A percentile compares a stretch with the other conserved stretches of the same genome.
Conservation (phyloP, 2,888 invertebrate genomes). For the Drosophila meridiana region DNA sequence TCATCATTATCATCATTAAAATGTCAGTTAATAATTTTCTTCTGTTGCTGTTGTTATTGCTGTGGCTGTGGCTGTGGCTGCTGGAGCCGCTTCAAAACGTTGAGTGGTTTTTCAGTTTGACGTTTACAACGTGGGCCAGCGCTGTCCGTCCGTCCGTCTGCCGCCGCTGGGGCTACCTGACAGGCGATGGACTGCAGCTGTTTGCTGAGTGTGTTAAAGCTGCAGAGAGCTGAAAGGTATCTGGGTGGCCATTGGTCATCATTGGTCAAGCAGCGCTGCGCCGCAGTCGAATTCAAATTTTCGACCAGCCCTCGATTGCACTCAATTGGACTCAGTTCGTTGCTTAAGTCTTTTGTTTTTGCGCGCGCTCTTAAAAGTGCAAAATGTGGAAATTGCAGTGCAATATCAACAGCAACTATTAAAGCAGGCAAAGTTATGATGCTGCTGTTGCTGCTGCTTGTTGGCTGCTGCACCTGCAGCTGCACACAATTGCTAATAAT, state of each 20-base stretch:
- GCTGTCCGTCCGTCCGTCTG: slow-evolving; percentile 21
- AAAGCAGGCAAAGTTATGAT: slow-evolving; percentile 66
- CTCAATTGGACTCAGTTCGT: slow-evolving; percentile 55
- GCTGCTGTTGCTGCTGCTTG: slow-evolving; percentile 28
- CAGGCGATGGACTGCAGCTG: slow-evolving; percentile 32
- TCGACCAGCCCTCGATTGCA: slow-evolving; percentile 23
- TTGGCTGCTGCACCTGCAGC: slow-evolving; percentile 78
- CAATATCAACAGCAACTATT: slow-evolving; percentile 76
- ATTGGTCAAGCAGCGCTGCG: slow-evolving; percentile 10
- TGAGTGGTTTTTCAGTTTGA: slow-evolving; percentile 73
- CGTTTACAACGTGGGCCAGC: slow-evolving; percentile 60
- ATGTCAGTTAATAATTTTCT: slow-evolving; percentile 81
- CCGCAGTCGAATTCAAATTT: slow-evolving; percentile 13
- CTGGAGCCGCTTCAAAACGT: slow-evolving; percentile 51
- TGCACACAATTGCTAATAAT: slow-evolving; percentile 82
- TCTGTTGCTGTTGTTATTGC: slow-evolving; percentile 12
- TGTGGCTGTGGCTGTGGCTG: slow-evolving; percentile 17
- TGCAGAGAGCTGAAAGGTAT: slow-evolving; percentile 27
- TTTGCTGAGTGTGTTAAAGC: slow-evolving; percentile 42
- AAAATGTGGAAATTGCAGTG: slow-evolving; percentile 77
- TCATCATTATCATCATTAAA: slow-evolving; percentile 83
- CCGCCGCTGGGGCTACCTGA: slow-evolving; percentile 31
- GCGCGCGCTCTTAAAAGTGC: slow-evolving; percentile 61
- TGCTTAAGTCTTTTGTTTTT: slow-evolving; percentile 79
- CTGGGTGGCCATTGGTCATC: slow-evolving; percentile 55